phyloP scores from a whole-genome alignment of 2,888 invertebrate species.

The Melinaea menophilus region DNA sequence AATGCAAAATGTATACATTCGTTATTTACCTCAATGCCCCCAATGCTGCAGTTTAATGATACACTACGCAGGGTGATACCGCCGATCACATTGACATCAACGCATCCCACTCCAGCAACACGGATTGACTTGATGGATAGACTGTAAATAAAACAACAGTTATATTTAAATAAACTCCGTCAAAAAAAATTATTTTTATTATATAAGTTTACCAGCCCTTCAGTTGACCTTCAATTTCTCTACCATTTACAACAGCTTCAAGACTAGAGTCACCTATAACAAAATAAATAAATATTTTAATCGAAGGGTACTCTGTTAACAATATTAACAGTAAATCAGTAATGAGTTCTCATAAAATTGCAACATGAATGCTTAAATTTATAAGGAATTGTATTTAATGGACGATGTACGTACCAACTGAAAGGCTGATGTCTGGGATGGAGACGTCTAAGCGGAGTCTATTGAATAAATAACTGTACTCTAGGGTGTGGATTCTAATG shows the following conservation, averaged over 20 bases:
- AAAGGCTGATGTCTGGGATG: constrained; percentile 42
- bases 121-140: neutral
- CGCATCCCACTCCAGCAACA: neutral
- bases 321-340: neutral
- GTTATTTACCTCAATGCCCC: neutral
- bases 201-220: neutral
- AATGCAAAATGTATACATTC: neutral
- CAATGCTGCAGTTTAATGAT: neutral
- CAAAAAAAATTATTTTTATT: neutral
- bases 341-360: too few relatives aligned
- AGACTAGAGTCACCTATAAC: neutral
- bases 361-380: too few relatives aligned
- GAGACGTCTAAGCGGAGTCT: constrained; percentile 46
- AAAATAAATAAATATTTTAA: neutral
- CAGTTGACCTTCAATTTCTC: neutral
- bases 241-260: neutral
- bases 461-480: constrained; percentile 36
- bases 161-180: neutral
- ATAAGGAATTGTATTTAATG: too few relatives aligned
- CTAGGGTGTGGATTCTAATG: constrained; percentile 47
- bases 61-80: neutral
- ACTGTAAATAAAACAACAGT: neutral
- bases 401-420: constrained; percentile 40
- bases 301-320: too few relatives aligned
- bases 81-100: neutral